These are phyloP conservation scores for Oppia nitens DNA, from an alignment of 1,140 invertebrate species.

Conservation along the genomic window DNA sequence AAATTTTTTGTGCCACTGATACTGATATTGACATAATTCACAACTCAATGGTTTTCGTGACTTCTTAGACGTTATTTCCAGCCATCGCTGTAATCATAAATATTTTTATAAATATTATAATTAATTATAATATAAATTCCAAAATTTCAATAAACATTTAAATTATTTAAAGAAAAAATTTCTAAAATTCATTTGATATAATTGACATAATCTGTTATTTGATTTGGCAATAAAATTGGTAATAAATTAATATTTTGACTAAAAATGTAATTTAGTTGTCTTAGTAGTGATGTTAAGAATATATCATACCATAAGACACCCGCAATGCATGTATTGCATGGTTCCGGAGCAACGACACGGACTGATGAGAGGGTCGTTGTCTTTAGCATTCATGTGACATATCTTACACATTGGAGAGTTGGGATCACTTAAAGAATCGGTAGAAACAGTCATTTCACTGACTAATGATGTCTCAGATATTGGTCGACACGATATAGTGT, in stretches of 20 bases:
- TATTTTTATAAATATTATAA: neutral
- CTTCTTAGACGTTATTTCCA: slow-evolving; percentile 33
- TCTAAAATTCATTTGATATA: neutral
- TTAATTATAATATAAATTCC: neutral
- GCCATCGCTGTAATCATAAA: slow-evolving; percentile 31
- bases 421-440: slow-evolving; percentile 18
- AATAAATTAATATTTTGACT: too few species aligned
- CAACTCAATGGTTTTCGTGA: slow-evolving; percentile 33
- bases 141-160: neutral
- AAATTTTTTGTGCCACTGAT: slow-evolving; percentile 37
- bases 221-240: neutral
- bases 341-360: slow-evolving; percentile 38
- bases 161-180: neutral
- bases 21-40: slow-evolving; percentile 39
- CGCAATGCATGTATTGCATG: slow-evolving; percentile 36
- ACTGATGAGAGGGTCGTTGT: slow-evolving; percentile 34
- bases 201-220: neutral
- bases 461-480: neutral
- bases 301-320: slow-evolving; percentile 34
- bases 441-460: neutral
- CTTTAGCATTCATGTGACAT: slow-evolving; percentile 33
- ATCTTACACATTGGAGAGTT: slow-evolving; percentile 35
- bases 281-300: neutral
- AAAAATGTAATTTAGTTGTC: neutral
- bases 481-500: neutral